Evolutionary conservation across 2,113 vertebrate species (phyloP), one percentile per base, ranked within the genome.

Genomic region (Cisticola juncidis): DNA sequence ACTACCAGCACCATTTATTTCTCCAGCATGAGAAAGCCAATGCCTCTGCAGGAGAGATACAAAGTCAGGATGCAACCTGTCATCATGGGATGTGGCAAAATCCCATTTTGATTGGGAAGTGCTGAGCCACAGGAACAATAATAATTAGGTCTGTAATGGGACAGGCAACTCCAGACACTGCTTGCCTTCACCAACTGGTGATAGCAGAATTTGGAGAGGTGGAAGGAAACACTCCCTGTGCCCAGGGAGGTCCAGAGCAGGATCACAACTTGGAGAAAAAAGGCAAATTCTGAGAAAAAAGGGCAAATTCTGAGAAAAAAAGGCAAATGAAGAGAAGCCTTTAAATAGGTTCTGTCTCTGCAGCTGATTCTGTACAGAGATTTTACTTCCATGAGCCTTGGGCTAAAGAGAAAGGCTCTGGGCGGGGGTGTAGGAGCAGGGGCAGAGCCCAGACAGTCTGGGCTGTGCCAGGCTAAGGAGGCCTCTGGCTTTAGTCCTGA

Each of bases 81-180:
- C 69, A 9, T 31, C 35, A 44, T 16, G 3, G 78, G 40, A 57
- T 8, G 2, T 35, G 22, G 56, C 28, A 12, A 58, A 51, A 18
- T 20, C 48, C 33, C 36, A 4, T 60, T 94, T n/a, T 26, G 10
- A 38, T 40, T 50, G n/a, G 25, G 61, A 85, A 73, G 50, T 50
- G 29, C 56, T 66, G 69, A 78, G 25, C 51, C 36, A 36, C 24
- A 60, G 31, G 19, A 64, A 78, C 17, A 40, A 25, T 6, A 18
- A 35, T 50, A 40, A 53, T 45, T 26, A 51, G 31, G 33, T 36
- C 11, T 86, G 11, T 35, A 61, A 45, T 2, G 1, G 23, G 19
- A 29, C 4, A 3, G 5, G 18, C 5, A 11, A 28, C 28, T 26
- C 25, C 20, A 44, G 38, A 20, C 7, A 4, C 1, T 1, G 3